Base-by-base conservation (phyloP, 1,140 invertebrate genomes). In the Drosophila eugracilis region DNA sequence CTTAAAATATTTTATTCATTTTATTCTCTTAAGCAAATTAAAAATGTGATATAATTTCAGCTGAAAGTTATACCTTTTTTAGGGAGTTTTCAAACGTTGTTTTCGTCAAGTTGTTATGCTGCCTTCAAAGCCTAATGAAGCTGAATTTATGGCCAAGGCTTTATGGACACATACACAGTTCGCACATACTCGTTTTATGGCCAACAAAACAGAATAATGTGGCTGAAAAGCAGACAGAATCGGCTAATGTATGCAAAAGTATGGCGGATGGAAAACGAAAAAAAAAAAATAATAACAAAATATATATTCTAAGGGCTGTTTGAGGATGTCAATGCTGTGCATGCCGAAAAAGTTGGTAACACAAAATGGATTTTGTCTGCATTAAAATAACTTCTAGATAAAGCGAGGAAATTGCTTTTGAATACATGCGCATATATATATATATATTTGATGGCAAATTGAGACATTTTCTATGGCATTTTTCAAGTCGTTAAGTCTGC, bases 301-400 rank as follows among this genome's bases (percentile, higher is more conserved):
- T n/a, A n/a, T n/a, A n/a, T n/a, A n/a, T n/a, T n/a, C n/a, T 17
- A 17, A 36, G 37, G 14, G 22, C 37, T n/a, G 41, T 12, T 12
- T 24, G 4, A 24, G 32, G 50, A 22, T 53, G 36, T 22, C 48
- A 41, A 58, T 26, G 63, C 60, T 53, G 62, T 41, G 39, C 52
- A 45, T 65, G 75, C 53, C 75, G 14, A 36, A 66, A 78, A 77
- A 77, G 60, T 67, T 67, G 44, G 19, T 52, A 66, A 26, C 32
- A 41, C 45, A 53, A 53, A 67, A 67, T 53, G 74, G 75, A 78
- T 78, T 78, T 73, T 66, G 52, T 49, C 58, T 65, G 60, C 63
- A 67, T 78, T 59, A 78, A 78, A 78, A 78, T 72, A 76, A 78
- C 75, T 78, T 78, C 62, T 66, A 77, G 75, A 78, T 78, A 78